Evolutionary conservation across 2,888 invertebrate species (phyloP).

Genomic region (Chalcosyrphus nemorum): DNA sequence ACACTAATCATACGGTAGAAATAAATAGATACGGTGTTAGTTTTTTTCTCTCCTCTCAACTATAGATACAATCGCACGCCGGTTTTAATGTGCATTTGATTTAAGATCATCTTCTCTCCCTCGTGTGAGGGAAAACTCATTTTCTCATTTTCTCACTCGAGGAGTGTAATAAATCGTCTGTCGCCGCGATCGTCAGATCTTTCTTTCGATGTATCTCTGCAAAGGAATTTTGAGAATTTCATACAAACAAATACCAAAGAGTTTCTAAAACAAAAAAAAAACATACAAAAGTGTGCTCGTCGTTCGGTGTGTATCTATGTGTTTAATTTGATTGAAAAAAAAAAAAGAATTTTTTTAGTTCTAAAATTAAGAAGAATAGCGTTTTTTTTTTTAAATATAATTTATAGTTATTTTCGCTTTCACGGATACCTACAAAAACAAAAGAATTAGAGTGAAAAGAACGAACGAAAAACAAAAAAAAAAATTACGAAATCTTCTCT

Average conservation of each 20-base stretch:
- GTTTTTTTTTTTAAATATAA: conserved; percentile 46
- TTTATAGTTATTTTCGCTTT: conserved; percentile 67
- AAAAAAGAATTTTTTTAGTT: conserved; percentile 48
- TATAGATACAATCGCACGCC: conserved; percentile 45
- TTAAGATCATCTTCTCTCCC: conserved; percentile 6
- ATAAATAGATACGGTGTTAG: conserved; percentile 53
- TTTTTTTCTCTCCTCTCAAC: conserved; percentile 31
- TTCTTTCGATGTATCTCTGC: conserved; percentile 7
- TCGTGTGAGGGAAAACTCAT: conserved; percentile 8
- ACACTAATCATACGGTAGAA: conserved; percentile 57
- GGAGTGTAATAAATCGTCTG: not conserved
- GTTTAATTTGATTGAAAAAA: not conserved
- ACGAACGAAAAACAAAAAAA: conserved; percentile 35
- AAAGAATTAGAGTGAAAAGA: conserved; percentile 27
- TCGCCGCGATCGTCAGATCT: not conserved
- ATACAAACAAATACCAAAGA: conserved; percentile 31
- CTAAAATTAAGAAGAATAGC: conserved; percentile 55
- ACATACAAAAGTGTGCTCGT: conserved; percentile 42
- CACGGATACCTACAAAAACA: conserved; percentile 41
- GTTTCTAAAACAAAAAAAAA: conserved; percentile 4
- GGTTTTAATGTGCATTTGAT: conserved; percentile 54
- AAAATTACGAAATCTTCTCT: conserved; percentile 58
- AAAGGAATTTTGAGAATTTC: conserved; percentile 47
- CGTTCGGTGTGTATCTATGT: conserved; percentile 32
- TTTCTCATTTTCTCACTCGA: not conserved